These are phyloP conservation scores for Galeopterus variegatus DNA, from an alignment of 2,113 vertebrate genomes.

Conservation along the genomic window DNA sequence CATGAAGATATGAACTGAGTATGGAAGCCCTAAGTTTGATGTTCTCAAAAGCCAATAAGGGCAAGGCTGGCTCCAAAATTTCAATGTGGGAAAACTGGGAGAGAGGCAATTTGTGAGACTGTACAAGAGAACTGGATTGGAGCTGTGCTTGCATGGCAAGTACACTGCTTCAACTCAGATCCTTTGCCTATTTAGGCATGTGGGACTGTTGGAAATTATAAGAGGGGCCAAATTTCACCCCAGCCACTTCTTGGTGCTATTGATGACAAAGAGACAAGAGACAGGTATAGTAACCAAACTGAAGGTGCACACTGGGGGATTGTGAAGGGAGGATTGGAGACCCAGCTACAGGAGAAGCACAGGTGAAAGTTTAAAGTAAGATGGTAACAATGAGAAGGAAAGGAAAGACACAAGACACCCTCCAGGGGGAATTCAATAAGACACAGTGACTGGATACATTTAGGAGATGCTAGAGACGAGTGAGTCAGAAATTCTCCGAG, in stretches of 20 bases:
- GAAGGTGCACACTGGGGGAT: fast-evolving
- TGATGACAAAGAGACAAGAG: neutral
- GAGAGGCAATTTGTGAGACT: neutral
- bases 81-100: neutral
- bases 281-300: too few species aligned
- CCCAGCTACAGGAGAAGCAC: too few species aligned
- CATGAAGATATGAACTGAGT: neutral
- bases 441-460: neutral
- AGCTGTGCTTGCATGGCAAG: fast-evolving
- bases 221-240: neutral
- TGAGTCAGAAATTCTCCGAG: neutral
- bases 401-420: neutral
- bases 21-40: neutral
- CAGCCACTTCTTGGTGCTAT: neutral
- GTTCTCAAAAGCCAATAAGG: neutral
- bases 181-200: neutral
- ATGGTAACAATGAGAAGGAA: fast-evolving
- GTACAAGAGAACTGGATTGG: neutral
- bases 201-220: neutral
- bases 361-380: neutral
- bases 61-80: neutral
- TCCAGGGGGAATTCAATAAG: fast-evolving
- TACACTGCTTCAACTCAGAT: neutral
- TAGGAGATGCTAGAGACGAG: neutral
- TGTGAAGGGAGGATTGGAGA: fast-evolving